Base-by-base conservation (phyloP, 2,888 invertebrate genomes). In the Cheilosia variabilis region DNA sequence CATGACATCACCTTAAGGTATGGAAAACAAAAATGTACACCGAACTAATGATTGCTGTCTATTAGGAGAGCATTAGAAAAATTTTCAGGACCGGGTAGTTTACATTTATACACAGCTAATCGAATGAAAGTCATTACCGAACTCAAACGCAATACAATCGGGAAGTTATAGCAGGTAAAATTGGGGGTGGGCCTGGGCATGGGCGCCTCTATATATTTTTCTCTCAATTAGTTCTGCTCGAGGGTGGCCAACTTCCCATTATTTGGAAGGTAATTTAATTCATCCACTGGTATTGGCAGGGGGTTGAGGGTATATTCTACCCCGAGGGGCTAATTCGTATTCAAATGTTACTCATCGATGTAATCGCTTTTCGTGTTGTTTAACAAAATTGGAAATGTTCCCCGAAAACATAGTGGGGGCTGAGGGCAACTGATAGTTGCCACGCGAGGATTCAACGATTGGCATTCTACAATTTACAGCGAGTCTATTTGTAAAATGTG, bases 241-340 rank as follows among this genome's bases (percentile, higher is more conserved):
- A 52, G 15, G 45, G 68, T 43, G 27, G 31, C 22, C 27, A 76
- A 81, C 43, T 57, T 52, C 34, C 80, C 53, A 82, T 77, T 82
- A 82, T 82, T 76, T 77, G 53, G 72, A 82, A 82, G 77, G 77
- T 82, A 77, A 82, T 82, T 82, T 82, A 77, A 82, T 82, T 82
- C 77, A 43, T 60, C 66, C 41, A 53, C 22, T 58, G 52, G 24
- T 27, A 19, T 41, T 31, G 31, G n/a, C 37, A 37, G 24, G 63
- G 6, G 31, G 41, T 41, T 4, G 4, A 13, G 5, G 19, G 5
- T 52, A 24, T 13, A n/a, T 24, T 41, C 58, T 34, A 10, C 53
- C 73, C 57, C 17, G 37, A 17, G 50, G 57, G 62, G 68, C 1
- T 69, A 65, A 60, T 66, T 77, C 53, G 50, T 66, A 77, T 72